phyloP scores from a whole-genome alignment of 2,113 vertebrate species.

The Gallinago jamesoni region DNA sequence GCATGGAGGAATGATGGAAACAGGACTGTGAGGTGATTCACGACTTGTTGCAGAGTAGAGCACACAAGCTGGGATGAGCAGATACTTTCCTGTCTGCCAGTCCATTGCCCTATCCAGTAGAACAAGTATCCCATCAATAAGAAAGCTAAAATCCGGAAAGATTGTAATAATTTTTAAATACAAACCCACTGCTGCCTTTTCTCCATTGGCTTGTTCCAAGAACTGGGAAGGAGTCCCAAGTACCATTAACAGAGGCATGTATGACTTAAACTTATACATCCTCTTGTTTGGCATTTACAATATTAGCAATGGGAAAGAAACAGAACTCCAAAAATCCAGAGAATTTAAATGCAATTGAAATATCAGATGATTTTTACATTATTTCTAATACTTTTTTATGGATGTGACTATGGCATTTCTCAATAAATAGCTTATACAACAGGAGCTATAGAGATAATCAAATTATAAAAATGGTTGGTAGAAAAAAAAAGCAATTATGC shows the following conservation, averaged over 20 bases:
- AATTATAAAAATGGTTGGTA: neutral
- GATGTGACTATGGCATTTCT: neutral
- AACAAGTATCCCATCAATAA: neutral
- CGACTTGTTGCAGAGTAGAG: neutral
- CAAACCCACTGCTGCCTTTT: neutral
- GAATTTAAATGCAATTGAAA: neutral
- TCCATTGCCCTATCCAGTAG: neutral
- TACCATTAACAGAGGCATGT: neutral
- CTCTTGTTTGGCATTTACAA: neutral
- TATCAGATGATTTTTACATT: neutral
- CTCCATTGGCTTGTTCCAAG: neutral
- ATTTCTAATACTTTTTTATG: neutral
- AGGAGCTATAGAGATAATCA: neutral
- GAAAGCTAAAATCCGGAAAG: neutral
- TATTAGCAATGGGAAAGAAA: neutral
- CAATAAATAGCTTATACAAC: neutral
- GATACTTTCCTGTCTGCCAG: neutral
- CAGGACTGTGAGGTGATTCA: neutral
- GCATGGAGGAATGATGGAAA: neutral
- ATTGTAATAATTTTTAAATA: neutral
- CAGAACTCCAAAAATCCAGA: neutral
- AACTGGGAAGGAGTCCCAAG: neutral
- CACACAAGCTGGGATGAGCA: neutral
- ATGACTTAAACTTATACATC: neutral
- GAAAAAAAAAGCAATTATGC: neutral